Evolutionary conservation across 2,113 vertebrate genomes (phyloP), one percentile per base, ranked within the genome.

Genomic region (Lates calcarifer): DNA sequence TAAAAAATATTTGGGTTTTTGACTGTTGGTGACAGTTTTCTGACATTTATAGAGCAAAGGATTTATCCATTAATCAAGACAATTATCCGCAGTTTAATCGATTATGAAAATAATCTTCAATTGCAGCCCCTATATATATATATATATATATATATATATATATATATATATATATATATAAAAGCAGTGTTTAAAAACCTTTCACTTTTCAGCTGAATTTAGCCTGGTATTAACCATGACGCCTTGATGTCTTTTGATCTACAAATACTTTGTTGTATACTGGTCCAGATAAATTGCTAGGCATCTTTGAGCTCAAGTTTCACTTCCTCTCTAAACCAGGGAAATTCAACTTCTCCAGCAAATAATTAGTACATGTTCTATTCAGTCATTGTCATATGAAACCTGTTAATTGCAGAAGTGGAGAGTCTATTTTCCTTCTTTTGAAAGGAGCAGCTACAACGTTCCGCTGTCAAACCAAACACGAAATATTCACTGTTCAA

Each of bases 321-420:
- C 60, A 74, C 53, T 81, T 88, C 77, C 74, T 73, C 35, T 56
- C 18, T 26, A 43, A 63, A 26, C 22, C 11, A 26, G 45, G 37
- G 53, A 43, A 86, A 64, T 43, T 12, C 6, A 15, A 20, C 2
- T 24, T 1, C 3, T 45, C n/a, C n/a, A n/a, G n/a, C n/a, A n/a
- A 6, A n/a, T 4, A 10, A 7, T 31, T 1, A 37, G 29, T 24
- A 0, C n/a, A 12, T 11, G 7, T 24, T 43, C 17, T 28, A 18
- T 24, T 13, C 39, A 60, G 31, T 6, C 24, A 43, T 11, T 13
- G 29, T 28, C 63, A 61, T 17, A 15, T 35, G 41, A 78, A 74
- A 51, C 31, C 17, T 24, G 3, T 24, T 60, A 0, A n/a, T 4
- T 49, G 57, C 67, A 61, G 83, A 85, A 77, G 77, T 69, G 18